Evolutionary conservation across 2,797 vertebrate genomes (phyloP).

Genomic region (Mycteria americana): DNA sequence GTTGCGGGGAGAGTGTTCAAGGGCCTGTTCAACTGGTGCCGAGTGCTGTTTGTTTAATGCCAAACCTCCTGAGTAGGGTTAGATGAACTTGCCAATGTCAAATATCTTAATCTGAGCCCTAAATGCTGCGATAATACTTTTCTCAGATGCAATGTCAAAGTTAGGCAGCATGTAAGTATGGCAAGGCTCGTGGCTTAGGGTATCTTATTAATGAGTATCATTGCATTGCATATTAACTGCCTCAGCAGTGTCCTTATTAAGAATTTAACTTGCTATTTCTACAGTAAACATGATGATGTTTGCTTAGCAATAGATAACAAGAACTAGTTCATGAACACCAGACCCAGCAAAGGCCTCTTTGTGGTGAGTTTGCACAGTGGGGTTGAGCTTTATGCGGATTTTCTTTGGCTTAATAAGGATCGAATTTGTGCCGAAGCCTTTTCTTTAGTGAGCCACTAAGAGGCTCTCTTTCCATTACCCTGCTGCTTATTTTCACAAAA

Average conservation of each 20-base stretch:
- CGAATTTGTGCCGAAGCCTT: neutral
- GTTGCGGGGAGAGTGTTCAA: neutral
- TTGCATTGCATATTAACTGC: neutral
- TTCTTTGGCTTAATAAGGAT: conserved; percentile 36
- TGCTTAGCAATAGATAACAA: conserved; percentile 8
- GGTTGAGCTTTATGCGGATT: conserved; percentile 19
- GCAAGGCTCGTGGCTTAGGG: neutral
- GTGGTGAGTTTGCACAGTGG: neutral
- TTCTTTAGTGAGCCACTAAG: conserved; percentile 63
- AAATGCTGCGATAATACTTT: neutral
- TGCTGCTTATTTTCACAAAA: conserved; percentile 43
- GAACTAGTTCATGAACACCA: neutral
- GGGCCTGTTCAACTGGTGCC: neutral
- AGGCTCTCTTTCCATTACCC: conserved; percentile 69
- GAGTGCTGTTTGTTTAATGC: neutral
- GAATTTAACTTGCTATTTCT: conserved; percentile 32
- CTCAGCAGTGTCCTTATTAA: conserved; percentile 32
- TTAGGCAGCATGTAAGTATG: neutral
- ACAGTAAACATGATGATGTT: conserved; percentile 3
- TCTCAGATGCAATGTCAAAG: neutral
- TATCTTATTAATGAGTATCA: neutral
- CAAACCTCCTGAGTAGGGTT: neutral
- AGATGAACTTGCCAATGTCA: neutral
- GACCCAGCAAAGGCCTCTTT: neutral
- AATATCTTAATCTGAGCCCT: conserved; percentile 17